phyloP scores from a whole-genome alignment of 2,113 vertebrate species.

The Apteryx mantelli region DNA sequence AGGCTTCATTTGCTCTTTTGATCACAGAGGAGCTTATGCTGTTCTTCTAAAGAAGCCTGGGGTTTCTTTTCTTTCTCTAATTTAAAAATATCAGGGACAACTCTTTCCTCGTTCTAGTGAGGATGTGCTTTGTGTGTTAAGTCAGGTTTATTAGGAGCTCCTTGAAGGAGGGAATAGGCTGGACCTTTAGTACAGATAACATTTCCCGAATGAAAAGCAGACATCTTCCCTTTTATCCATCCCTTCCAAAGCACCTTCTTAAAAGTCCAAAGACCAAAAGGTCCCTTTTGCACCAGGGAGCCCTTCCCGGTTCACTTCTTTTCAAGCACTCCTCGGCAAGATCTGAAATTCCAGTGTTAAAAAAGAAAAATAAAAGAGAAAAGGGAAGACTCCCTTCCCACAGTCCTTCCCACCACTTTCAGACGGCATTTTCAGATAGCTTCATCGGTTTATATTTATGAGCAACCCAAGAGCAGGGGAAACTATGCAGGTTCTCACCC shows the following conservation, averaged over 20 bases:
- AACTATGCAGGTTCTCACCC: neutral
- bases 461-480: neutral
- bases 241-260: neutral
- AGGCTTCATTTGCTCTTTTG: neutral
- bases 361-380: neutral
- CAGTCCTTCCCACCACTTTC: neutral
- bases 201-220: neutral
- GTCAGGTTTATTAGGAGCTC: neutral
- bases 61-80: neutral
- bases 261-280: neutral
- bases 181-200: neutral
- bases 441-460: neutral
- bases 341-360: neutral
- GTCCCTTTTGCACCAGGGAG: neutral
- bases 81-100: neutral
- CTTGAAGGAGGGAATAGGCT: neutral
- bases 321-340: neutral
- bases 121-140: neutral
- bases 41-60: neutral
- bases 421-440: neutral
- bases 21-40: neutral
- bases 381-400: neutral
- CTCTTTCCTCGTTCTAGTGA: neutral
- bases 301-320: neutral
- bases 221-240: neutral